Evolutionary conservation across 2,888 invertebrate species (phyloP).

Genomic region (Erebia ligea): DNA sequence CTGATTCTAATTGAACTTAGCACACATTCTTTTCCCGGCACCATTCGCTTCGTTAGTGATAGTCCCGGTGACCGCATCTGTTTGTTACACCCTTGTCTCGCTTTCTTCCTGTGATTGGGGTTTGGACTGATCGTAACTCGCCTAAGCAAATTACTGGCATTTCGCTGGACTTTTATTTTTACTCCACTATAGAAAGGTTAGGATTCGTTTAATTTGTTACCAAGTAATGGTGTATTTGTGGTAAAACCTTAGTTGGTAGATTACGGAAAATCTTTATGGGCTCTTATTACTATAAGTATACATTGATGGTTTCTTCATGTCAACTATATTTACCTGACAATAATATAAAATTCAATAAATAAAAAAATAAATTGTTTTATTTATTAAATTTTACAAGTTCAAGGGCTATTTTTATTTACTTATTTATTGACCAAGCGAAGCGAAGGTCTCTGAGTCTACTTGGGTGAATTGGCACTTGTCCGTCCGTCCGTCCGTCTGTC

Average conservation of each 20-base stretch:
- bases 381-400: too few species aligned
- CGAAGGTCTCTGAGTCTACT: too few species aligned
- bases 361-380: too few species aligned
- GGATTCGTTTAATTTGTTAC: not conserved
- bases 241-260: not conserved
- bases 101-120: slow-evolving; percentile 49
- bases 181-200: not conserved
- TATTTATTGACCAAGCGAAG: too few species aligned
- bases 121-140: slow-evolving; percentile 49
- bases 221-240: not conserved
- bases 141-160: slow-evolving; percentile 54
- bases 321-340: too few species aligned
- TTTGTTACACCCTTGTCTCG: slow-evolving; percentile 48
- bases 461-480: too few species aligned
- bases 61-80: slow-evolving; percentile 45
- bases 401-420: too few species aligned
- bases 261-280: not conserved
- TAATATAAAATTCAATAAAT: too few species aligned
- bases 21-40: slow-evolving; percentile 29
- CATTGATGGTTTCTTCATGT: too few species aligned
- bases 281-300: too few species aligned
- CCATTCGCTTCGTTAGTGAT: slow-evolving; percentile 45
- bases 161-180: slow-evolving; percentile 34
- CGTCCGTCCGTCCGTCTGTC: too few species aligned
- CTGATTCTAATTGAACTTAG: slow-evolving; percentile 30